phyloP scores from a whole-genome alignment of 2,113 vertebrate genomes.

The Puffinus mauretanicus region DNA sequence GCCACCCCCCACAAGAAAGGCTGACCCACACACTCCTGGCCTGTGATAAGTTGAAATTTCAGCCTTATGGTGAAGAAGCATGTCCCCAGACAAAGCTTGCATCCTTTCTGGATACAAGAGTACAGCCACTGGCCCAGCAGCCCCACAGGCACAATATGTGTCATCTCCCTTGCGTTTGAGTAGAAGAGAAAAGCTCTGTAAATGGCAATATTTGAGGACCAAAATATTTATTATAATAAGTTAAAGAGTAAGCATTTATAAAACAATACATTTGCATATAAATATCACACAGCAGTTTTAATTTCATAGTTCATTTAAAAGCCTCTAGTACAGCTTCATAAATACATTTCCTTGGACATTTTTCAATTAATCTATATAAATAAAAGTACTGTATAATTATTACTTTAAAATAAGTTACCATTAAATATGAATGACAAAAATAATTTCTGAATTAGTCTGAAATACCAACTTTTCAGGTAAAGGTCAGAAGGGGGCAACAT shows the following conservation, averaged over 20 bases:
- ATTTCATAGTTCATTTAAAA: slow-evolving; percentile 1
- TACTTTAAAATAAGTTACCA: slow-evolving; percentile 71
- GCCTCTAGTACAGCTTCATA: slow-evolving; percentile 55
- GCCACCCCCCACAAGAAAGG: not conserved
- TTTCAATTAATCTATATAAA: slow-evolving; percentile 67
- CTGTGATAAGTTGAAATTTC: not conserved
- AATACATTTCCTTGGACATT: slow-evolving; percentile 59
- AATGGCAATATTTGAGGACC: not conserved
- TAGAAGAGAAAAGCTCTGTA: not conserved
- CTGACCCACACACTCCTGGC: not conserved
- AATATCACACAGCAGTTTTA: slow-evolving; percentile 7
- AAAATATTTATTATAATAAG: slow-evolving; percentile 71
- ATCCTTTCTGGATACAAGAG: not conserved
- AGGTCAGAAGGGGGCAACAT: slow-evolving; percentile 31
- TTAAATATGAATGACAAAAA: slow-evolving; percentile 64
- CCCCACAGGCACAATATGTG: not conserved
- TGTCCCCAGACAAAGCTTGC: not conserved
- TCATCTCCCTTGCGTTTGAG: not conserved
- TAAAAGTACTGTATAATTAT: slow-evolving; percentile 52
- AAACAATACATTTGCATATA: not conserved
- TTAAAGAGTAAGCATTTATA: slow-evolving; percentile 7
- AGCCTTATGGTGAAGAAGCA: not conserved
- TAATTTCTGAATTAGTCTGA: not conserved
- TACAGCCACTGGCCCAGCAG: not conserved
- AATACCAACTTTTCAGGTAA: not conserved